Evolutionary conservation across 2,797 vertebrate species (phyloP).

Genomic region (Centroberyx gerrardi): DNA sequence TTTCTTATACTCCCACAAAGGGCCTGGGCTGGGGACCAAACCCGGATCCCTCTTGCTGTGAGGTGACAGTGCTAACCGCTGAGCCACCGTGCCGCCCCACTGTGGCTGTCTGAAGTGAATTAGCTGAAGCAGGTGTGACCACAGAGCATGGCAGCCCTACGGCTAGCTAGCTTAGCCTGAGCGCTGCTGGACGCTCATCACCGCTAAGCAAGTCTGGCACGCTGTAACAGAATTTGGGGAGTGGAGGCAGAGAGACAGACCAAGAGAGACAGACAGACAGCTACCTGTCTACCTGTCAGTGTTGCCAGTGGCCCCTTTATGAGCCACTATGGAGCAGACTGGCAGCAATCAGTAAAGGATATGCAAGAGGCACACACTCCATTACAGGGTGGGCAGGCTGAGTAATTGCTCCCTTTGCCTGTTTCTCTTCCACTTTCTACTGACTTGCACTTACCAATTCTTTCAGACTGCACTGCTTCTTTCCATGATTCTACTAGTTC

Average conservation of each 20-base stretch:
- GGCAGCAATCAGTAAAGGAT: constrained; percentile 39
- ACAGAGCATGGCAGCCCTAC: neutral
- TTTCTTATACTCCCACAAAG: neutral
- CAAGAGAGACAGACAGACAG: neutral
- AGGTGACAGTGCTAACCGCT: constrained; percentile 14
- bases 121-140: constrained; percentile 36
- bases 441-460: neutral
- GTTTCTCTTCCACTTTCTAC: neutral
- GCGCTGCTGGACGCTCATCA: constrained; percentile 15
- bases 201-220: neutral
- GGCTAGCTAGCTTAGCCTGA: neutral
- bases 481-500: neutral
- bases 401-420: neutral
- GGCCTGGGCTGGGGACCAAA: neutral
- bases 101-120: constrained; percentile 39
- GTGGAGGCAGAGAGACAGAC: neutral
- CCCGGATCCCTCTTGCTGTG: neutral
- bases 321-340: constrained; percentile 17
- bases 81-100: constrained; percentile 1
- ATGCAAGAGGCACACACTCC: constrained; percentile 6
- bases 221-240: neutral
- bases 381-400: constrained; percentile 20
- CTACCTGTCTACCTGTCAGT: neutral
- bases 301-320: neutral
- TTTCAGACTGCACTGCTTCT: neutral